Evolutionary conservation across 2,797 vertebrate genomes (phyloP).

Genomic region (Eospalax fontanierii): DNA sequence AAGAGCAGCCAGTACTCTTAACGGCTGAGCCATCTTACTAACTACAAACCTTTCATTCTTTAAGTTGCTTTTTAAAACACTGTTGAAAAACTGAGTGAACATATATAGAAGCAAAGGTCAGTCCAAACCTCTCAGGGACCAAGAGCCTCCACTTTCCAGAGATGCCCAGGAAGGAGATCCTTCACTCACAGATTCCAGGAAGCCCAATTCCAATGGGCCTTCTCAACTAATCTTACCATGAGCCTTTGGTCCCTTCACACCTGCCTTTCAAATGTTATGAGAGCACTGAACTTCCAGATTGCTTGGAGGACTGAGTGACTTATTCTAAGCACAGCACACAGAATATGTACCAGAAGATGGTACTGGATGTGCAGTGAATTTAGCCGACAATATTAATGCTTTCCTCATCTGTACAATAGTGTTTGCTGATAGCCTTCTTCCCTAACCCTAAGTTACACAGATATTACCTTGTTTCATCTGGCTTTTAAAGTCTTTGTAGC

Average conservation of each 20-base stretch:
- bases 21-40: too few species aligned
- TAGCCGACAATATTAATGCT: not conserved
- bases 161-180: not conserved
- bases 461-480: not conserved
- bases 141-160: not conserved
- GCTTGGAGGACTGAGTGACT: not conserved
- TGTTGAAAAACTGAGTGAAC: not conserved
- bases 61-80: not conserved
- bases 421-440: not conserved
- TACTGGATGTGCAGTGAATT: not conserved
- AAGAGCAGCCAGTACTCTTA: too few species aligned
- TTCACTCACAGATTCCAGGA: not conserved
- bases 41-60: too few species aligned
- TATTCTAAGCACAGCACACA: not conserved
- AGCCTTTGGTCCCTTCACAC: not conserved
- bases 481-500: not conserved
- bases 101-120: not conserved
- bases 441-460: not conserved
- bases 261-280: not conserved
- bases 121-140: not conserved
- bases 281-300: not conserved
- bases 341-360: not conserved
- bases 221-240: not conserved
- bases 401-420: not conserved
- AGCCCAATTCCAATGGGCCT: not conserved